Evolutionary conservation across 2,113 vertebrate genomes (phyloP), one percentile per base, ranked within the genome.

Genomic region (Cettia cetti): DNA sequence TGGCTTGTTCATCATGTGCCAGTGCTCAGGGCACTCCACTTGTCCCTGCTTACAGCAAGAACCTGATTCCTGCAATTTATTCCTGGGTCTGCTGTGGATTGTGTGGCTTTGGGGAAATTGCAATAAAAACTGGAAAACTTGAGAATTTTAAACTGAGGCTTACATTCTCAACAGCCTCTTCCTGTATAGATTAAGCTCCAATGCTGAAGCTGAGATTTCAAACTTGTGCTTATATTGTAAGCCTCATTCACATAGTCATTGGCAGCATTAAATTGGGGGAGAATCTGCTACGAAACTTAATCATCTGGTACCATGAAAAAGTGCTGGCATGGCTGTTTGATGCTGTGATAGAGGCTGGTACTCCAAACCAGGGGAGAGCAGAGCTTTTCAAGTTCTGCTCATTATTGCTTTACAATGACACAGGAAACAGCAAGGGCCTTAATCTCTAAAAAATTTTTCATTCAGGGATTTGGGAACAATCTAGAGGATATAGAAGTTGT

Each of bases 321-420:
- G 10, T 64, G 86, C 64, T 83, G 68, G 71, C 30, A 47, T 31
- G 15, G 57, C n/a, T 63, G 37, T 60, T 91, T 88, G 80, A 89
- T 91, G 44, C 68, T 92, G 42, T 82, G 61, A 68, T 59, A 59
- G 64, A 49, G 24, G 22, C 60, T 92, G 52, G 35, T 59, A 56
- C 39, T 89, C 59, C 69, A 91, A 92, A 88, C 60, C 28, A 60
- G 69, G 31, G 77, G 59, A 81, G 23, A 94, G 10, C 31, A 78
- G 79, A 63, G 68, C 86, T 94, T 96, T 94, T 88, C 54, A 95
- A 88, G 59, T 93, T 86, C 69, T 87, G 52, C 71, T 95, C 60
- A 88, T 91, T 92, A 95, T 35, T 92, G 60, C 40, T 93, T 88
- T 71, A 49, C 64, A 75, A 11, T 63, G 87, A 70, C 87, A 95